phyloP scores from a whole-genome alignment of 2,797 vertebrate species.

The Cichlasoma orientale region DNA sequence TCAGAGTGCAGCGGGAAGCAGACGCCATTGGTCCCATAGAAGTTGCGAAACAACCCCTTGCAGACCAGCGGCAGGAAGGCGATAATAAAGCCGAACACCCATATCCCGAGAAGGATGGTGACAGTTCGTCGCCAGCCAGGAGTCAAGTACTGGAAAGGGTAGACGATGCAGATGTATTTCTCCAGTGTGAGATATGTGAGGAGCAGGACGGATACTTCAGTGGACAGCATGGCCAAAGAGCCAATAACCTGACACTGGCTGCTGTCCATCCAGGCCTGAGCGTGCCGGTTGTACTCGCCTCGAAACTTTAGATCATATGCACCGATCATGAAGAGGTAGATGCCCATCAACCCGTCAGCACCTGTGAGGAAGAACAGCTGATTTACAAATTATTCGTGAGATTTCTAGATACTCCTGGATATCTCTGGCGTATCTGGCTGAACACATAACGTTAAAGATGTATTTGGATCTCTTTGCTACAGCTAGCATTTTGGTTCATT shows the following conservation, averaged over 20 bases:
- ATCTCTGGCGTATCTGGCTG: background rate
- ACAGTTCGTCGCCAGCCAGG: slow-evolving; percentile 90
- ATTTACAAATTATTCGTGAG: background rate
- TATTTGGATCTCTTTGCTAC: background rate
- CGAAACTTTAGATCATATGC: slow-evolving; percentile 94
- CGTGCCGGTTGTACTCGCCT: slow-evolving; percentile 95
- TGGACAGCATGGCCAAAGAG: slow-evolving; percentile 95
- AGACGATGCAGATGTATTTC: slow-evolving; percentile 98
- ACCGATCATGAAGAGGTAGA: slow-evolving; percentile 96
- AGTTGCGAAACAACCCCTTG: slow-evolving; percentile 92
- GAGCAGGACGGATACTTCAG: slow-evolving; percentile 95
- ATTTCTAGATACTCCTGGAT: background rate
- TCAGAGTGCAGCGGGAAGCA: slow-evolving; percentile 97
- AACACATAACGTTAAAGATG: background rate
- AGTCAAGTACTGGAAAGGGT: slow-evolving; percentile 93
- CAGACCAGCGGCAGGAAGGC: slow-evolving; percentile 90
- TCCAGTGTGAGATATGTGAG: slow-evolving; percentile 96
- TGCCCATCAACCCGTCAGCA: slow-evolving; percentile 96
- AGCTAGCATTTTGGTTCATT: background rate
- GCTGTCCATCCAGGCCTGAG: slow-evolving; percentile 97
- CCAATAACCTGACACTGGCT: slow-evolving; percentile 91
- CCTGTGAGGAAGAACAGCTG: slow-evolving; percentile 72
- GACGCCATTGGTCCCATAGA: slow-evolving; percentile 95
- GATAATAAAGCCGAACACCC: slow-evolving; percentile 90
- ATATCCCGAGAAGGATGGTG: slow-evolving; percentile 89